Conservation (phyloP, 2,797 vertebrate genomes). For the Lepidocolaptes lacrymiger region DNA sequence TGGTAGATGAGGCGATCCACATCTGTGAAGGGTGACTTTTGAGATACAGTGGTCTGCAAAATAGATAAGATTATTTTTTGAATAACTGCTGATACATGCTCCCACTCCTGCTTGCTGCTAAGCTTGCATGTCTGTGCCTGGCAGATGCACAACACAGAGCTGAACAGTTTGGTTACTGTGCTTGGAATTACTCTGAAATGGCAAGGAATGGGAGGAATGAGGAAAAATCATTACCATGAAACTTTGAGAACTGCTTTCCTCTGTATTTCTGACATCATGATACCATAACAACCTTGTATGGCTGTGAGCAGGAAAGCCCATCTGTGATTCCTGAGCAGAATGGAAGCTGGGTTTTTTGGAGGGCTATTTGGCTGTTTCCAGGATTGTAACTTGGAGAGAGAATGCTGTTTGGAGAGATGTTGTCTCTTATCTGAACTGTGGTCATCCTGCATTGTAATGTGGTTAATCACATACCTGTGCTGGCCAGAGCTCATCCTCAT, state of each 20-base stretch:
- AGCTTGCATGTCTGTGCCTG: background rate
- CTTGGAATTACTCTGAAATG: background rate
- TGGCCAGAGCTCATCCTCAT: background rate
- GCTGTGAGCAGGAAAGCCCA: background rate
- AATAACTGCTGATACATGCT: background rate
- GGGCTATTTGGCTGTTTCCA: background rate
- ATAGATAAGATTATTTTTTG: background rate
- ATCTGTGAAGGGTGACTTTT: background rate
- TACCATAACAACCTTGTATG: background rate
- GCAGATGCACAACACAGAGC: background rate
- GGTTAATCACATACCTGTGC: background rate
- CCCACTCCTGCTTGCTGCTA: background rate
- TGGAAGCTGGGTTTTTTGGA: background rate
- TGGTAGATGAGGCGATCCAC: background rate
- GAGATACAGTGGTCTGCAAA: background rate
- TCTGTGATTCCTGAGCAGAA: background rate
- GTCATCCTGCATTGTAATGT: background rate
- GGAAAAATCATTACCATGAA: background rate
- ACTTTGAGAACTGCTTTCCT: background rate
- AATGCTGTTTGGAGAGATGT: background rate
- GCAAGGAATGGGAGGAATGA: background rate
- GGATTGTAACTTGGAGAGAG: background rate
- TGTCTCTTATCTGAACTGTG: background rate
- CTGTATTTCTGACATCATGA: background rate
- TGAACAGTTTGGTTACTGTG: background rate